Percentiles rank a stretch among this genome's conserved stretches.
Conservation (phyloP, 1,140 invertebrate genomes). For the Halyomorpha halys region DNA sequence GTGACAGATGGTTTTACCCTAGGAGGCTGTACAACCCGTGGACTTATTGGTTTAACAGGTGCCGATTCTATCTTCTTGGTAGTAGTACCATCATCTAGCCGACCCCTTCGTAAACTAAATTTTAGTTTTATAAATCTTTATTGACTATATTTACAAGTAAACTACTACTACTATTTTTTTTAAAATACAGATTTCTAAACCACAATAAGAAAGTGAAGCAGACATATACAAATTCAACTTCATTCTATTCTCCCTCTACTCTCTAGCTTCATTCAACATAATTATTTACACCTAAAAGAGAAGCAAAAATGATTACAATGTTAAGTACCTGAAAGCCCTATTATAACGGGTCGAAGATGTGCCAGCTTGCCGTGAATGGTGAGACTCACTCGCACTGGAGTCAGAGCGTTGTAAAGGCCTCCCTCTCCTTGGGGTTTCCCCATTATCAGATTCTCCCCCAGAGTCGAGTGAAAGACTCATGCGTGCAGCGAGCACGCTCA, state of each 20-base stretch:
- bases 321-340: conserved; percentile 38
- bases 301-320: not conserved
- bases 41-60: not conserved
- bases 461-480: conserved; percentile 34
- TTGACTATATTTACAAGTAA: not conserved
- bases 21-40: conserved; percentile 1
- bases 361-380: not conserved
- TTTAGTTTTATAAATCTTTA: not conserved
- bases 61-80: not conserved
- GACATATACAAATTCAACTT: no score
- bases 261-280: no score
- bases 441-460: conserved; percentile 33
- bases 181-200: no score
- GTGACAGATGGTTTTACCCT: conserved; percentile 21
- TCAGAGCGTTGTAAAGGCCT: conserved; percentile 25
- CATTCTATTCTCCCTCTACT: no score
- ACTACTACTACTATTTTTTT: no score
- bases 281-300: no score
- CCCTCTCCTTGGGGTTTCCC: conserved; percentile 19
- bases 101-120: conserved; percentile 38
- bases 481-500: conserved; percentile 43
- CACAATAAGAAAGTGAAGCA: no score
- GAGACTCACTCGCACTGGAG: conserved; percentile 28
- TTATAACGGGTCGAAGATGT: conserved; percentile 34
- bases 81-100: conserved; percentile 32